These are phyloP conservation scores for Centrocercus urophasianus DNA, from an alignment of 2,113 vertebrate species.

Conservation along the genomic window DNA sequence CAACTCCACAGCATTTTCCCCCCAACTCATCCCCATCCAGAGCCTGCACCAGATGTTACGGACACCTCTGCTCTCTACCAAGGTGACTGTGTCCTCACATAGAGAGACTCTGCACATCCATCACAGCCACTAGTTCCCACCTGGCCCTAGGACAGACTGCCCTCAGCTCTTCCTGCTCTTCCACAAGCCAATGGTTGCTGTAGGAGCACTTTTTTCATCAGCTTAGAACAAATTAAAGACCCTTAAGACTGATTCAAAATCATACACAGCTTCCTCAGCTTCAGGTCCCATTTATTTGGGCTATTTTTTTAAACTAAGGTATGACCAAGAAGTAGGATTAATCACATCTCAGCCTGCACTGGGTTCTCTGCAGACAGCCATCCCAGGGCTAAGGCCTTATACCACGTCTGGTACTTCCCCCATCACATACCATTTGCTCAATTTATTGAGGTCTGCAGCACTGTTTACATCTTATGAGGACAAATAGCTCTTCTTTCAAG, in stretches of 20 bases:
- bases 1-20: accelerated
- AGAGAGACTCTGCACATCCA: background rate
- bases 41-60: accelerated
- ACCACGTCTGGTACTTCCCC: background rate
- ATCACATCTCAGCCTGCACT: background rate
- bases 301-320: background rate
- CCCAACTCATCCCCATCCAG: background rate
- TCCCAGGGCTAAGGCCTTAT: background rate
- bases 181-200: accelerated
- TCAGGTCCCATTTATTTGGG: background rate
- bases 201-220: background rate
- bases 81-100: accelerated
- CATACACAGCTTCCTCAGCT: background rate
- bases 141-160: background rate
- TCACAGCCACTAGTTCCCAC: no score
- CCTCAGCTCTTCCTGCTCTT: background rate
- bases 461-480: background rate
- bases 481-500: background rate
- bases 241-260: background rate
- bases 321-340: background rate
- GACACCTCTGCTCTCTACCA: background rate
- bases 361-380: no score
- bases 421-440: accelerated
- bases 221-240: background rate
- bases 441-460: background rate